phyloP scores from a whole-genome alignment of 23 tunicate species.

The Clavelina lepadiformis region DNA sequence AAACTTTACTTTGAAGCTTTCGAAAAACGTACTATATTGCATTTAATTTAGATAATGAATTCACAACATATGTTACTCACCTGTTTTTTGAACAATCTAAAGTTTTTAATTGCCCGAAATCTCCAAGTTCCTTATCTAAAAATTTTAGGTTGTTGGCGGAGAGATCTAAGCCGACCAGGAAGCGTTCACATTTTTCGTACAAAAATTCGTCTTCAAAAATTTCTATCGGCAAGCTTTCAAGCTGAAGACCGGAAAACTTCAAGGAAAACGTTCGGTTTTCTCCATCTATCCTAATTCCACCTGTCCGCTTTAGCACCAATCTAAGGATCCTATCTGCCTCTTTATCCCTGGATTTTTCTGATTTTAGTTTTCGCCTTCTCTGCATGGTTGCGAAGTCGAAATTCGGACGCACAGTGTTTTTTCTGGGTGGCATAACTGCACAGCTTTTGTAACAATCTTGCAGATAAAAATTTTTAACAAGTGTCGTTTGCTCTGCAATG shows the following conservation, averaged over 20 bases:
- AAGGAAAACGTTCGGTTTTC: slow-evolving; percentile 28
- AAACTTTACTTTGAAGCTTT: too few species aligned
- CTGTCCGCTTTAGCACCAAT: slow-evolving; percentile 32
- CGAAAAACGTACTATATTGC: too few species aligned
- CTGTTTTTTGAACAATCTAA: slow-evolving; percentile 65
- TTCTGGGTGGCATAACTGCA: slow-evolving; percentile 72
- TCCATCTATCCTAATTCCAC: slow-evolving; percentile 32
- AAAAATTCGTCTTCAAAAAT: slow-evolving; percentile 89
- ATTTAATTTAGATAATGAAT: too few species aligned
- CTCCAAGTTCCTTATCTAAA: slow-evolving; percentile 66
- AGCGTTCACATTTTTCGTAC: slow-evolving; percentile 54
- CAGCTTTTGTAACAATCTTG: too few species aligned
- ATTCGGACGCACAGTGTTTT: slow-evolving; percentile 32
- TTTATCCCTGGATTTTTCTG: slow-evolving; percentile 37
- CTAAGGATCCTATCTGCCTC: slow-evolving; percentile 67
- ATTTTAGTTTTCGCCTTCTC: slow-evolving; percentile 51
- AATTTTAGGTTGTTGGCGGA: slow-evolving; percentile 50
- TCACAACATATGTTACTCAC: slow-evolving; percentile 43
- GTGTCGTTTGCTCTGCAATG: too few species aligned
- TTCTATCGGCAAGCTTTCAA: slow-evolving; percentile 59
- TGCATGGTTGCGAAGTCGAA: slow-evolving; percentile 65
- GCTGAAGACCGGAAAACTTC: slow-evolving; percentile 25
- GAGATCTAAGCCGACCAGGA: slow-evolving; percentile 40
- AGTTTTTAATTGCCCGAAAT: slow-evolving; percentile 39
- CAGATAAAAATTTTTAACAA: too few species aligned